Base-by-base conservation (phyloP, 2,113 vertebrate genomes). In the Rhinichthys klamathensis region DNA sequence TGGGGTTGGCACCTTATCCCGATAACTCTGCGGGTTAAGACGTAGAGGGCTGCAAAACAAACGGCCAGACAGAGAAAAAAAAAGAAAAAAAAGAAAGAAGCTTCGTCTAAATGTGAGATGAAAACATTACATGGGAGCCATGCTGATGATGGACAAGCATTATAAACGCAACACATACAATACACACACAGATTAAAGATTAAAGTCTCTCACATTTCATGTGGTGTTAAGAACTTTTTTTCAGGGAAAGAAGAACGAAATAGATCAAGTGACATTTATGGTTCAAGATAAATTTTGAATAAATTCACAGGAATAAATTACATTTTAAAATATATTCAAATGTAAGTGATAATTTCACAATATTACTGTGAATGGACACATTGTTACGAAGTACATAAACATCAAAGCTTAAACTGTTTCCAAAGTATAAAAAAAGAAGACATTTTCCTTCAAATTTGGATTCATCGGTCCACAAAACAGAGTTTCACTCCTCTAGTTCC, bases 41-140 rank as follows among this genome's bases (percentile, higher is more conserved):
- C 93, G 98, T 96, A 97, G 97, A 97, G 96, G 90, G 98, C 98
- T 99, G 98, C 95, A 99, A 99, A 97, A 99, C 96, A 99, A 97
- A 99, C 95, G 94, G 96, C 96, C 96, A 98, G 95, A 96, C 95
- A 96, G 30, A 30, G n/a, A n/a, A n/a, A 30, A 30, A 94, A 97
- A 92, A 95, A 95, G 96, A 30, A 93, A 95, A 94, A 94, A 94
- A 70, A 69, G 94, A 94, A 96, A 90, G 94, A 96, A 92, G 87
- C 93, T 90, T 92, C 89, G 83, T 93, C 90, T 92, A 87, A 90
- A n/a, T 79, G 92, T 93, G 80, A 88, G 86, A 84, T 93, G 83
- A 88, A 88, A 86, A 92, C 92, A 95, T 93, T 89, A 95, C 93
- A 95, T 95, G 93, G 95, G 94, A 93, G 88, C 85, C 88, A 89